Percentiles rank a stretch among this genome's conserved stretches.
Evolutionary conservation across 2,113 vertebrate species (phyloP).

Genomic region (Dunckerocampus dactyliophorus): DNA sequence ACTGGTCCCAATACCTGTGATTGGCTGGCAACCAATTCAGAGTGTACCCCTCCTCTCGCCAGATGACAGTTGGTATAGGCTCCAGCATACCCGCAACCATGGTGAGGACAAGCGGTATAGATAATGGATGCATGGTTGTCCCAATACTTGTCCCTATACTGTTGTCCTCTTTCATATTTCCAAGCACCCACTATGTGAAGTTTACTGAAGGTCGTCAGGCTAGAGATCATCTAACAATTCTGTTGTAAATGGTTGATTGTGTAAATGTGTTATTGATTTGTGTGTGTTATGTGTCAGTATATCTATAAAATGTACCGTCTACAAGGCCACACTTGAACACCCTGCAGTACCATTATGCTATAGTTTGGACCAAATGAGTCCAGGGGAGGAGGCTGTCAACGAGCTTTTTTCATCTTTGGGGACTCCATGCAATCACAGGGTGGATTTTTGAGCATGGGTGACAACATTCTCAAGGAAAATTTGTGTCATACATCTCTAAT

Average conservation of each 20-base stretch:
- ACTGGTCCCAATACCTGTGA: neutral
- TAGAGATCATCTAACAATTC: slow-evolving; percentile 26
- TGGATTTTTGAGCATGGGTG: slow-evolving; percentile 21
- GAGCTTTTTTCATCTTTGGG: slow-evolving; percentile 28
- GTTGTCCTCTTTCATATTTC: too few species aligned
- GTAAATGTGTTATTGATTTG: slow-evolving; percentile 32
- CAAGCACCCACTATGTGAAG: neutral
- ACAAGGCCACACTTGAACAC: slow-evolving; percentile 19
- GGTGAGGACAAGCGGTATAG: too few species aligned
- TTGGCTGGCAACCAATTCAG: too few species aligned
- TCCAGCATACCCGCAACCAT: too few species aligned
- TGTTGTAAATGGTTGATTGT: slow-evolving; percentile 29
- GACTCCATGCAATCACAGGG: too few species aligned
- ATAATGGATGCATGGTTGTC: too few species aligned
- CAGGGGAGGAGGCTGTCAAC: slow-evolving; percentile 8
- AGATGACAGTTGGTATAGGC: too few species aligned
- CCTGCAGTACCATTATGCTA: slow-evolving; percentile 24
- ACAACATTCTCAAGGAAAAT: too few species aligned
- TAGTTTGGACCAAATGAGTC: slow-evolving; percentile 42
- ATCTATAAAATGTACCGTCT: slow-evolving; percentile 28
- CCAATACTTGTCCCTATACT: too few species aligned
- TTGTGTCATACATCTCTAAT: too few species aligned
- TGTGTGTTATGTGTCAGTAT: slow-evolving; percentile 17
- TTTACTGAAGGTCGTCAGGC: slow-evolving; percentile 4
- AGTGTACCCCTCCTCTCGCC: too few species aligned